Evolutionary conservation across 2,113 vertebrate species (phyloP), one percentile per base, ranked within the genome.

Genomic region (Zosterops pallidus): DNA sequence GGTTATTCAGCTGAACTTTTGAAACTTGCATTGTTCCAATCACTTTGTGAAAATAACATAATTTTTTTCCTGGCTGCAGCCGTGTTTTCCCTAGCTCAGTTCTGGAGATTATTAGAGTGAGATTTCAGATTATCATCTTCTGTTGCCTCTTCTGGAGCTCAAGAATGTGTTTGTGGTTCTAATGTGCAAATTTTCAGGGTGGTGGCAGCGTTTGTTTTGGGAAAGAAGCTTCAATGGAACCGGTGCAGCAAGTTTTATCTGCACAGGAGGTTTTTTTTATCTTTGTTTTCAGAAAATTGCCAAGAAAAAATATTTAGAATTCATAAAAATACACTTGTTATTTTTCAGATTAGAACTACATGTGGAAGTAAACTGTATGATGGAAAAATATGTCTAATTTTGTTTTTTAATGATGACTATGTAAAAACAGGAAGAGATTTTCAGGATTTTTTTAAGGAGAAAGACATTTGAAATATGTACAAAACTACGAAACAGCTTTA

Each of bases 161-260:
- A 85, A 59, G 91, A 91, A 94, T 86, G 62, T 91, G 56, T 92
- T 89, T 89, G 77, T 92, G 35, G 18, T 91, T 89, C 77, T 81
- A 68, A 71, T 19, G 81, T 92, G 84, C 69, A 92, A 50, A 72
- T 91, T 82, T 84, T 89, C 69, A 62, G 74, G 95, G 86, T 95
- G 83, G 84, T 41, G 41, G 81, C 74, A 78, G 62, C 50, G 26
- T 91, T 95, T 96, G 91, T 94, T 97, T 97, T 91, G 89, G 62
- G 91, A 94, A 84, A 86, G 89, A 84, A 57, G 37, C 86, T 85
- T 91, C 39, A n/a, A 10, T 85, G 42, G 81, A 92, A 91, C 96
- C 9, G 11, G 86, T 92, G 86, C 78, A 85, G 49, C 62, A 76
- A 75, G 89, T 94, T 95, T 81, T 84, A 84, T 91, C 86, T 86